These are phyloP conservation scores for Cyanoderma ruficeps DNA, from an alignment of 2,113 vertebrate species.

Conservation along the genomic window DNA sequence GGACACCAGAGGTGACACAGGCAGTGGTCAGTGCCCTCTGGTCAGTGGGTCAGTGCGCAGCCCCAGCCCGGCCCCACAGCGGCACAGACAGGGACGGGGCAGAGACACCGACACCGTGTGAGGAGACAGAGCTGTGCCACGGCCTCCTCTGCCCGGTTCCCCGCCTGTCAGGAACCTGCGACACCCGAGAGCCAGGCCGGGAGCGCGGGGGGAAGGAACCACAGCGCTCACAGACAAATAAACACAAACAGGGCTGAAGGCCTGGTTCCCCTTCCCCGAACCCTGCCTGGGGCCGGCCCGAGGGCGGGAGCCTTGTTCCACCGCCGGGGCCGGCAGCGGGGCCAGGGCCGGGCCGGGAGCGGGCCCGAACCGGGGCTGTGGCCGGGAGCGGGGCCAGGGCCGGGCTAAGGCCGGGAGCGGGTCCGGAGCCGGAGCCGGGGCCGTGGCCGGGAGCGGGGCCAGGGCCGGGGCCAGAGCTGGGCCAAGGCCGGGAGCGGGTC, in stretches of 20 bases:
- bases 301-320: not conserved
- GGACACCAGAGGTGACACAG: fast-evolving
- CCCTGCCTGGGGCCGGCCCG: not conserved
- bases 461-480: too few species aligned
- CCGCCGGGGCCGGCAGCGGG: too few species aligned
- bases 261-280: not conserved
- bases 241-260: not conserved
- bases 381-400: too few species aligned
- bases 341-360: too few species aligned
- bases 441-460: too few species aligned
- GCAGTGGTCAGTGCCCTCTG: not conserved
- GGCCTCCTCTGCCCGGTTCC: not conserved
- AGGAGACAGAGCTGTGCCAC: fast-evolving
- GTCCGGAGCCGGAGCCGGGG: too few species aligned
- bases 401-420: too few species aligned
- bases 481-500: too few species aligned
- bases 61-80: slow-evolving; percentile 33
- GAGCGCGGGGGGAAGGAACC: not conserved
- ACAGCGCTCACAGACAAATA: fast-evolving
- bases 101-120: fast-evolving
- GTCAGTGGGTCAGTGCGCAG: not conserved
- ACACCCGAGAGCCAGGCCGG: not conserved
- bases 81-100: too few species aligned
- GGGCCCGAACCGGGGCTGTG: not conserved
- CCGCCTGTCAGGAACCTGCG: fast-evolving